Evolutionary conservation across 2,113 vertebrate genomes (phyloP), one percentile per base, ranked within the genome.

Genomic region (Nettapus auritus): DNA sequence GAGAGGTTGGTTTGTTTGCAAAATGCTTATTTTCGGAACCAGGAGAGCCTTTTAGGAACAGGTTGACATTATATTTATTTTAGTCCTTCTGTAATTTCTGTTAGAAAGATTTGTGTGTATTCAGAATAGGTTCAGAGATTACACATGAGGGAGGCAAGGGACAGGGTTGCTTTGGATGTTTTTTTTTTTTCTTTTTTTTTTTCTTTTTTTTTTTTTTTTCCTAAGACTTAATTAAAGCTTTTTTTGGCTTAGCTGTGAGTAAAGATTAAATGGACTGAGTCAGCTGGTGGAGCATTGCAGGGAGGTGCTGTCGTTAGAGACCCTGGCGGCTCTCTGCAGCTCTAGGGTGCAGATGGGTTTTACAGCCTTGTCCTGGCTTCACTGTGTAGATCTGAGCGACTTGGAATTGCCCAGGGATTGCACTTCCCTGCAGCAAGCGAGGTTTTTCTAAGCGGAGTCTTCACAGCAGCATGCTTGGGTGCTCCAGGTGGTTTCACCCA

Each of bases 21-120:
- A 40, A 70, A n/a, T 69, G 60, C 56, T 93, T 97, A 89, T 96
- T 97, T 96, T 94, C 13, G 16, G 94, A 88, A 87, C 77, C 85
- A 91, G 18, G 22, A 78, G 46, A 86, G 31, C 66, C 57, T 86
- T 97, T 95, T 74, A 85, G 89, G 53, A 94, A 85, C 68, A 86
- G 75, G 26, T 90, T 93, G 63, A 48, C 68, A 42, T 85, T 94
- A 29, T 93, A 80, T 88, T 95, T 95, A 84, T 90, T 94, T 95
- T 93, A 85, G 84, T 93, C 73, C 36, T 75, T 80, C 91, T 95
- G 1, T 96, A 95, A 94, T 96, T 97, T 96, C 89, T 87, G 50
- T 66, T 86, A 88, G 56, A 82, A 82, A 52, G 66, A 82, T 76
- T 26, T 8, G 21, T 81, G 11, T 83, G 57, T 87, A 26, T 91